Conservation (phyloP, 2,888 invertebrate genomes). For the Drosophila acutilabella region DNA sequence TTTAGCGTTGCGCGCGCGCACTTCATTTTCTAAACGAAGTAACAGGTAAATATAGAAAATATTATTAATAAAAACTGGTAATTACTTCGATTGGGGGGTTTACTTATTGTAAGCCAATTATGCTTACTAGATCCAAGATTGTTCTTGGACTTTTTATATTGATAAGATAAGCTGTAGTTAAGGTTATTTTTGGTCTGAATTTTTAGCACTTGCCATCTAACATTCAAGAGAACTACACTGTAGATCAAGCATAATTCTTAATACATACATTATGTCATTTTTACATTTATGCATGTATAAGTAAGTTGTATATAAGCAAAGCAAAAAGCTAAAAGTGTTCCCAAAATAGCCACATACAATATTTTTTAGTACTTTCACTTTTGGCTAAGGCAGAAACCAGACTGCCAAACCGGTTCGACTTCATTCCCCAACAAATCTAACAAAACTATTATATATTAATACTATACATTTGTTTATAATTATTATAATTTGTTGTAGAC, state of each 20-base stretch:
- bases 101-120: background rate
- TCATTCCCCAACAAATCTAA: slow-evolving; percentile 2
- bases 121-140: background rate
- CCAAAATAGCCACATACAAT: slow-evolving; percentile 33
- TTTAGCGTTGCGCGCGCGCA: slow-evolving; percentile 49
- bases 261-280: background rate
- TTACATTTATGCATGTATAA: background rate
- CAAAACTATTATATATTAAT: slow-evolving; percentile 19
- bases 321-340: slow-evolving; percentile 14
- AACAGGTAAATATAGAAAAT: slow-evolving; percentile 12
- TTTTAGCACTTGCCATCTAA: background rate
- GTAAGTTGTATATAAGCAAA: background rate
- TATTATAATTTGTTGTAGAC: slow-evolving; percentile 51
- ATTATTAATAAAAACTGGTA: background rate
- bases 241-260: background rate
- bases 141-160: background rate
- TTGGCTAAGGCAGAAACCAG: slow-evolving; percentile 31
- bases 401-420: slow-evolving; percentile 62
- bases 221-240: background rate
- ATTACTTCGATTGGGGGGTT: background rate
- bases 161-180: background rate
- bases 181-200: background rate
- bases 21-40: slow-evolving; percentile 11
- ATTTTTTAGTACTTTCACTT: slow-evolving; percentile 57
- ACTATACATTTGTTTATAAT: slow-evolving; percentile 16